phyloP scores from a whole-genome alignment of 1,140 invertebrate genomes.

The Metopolophium dirhodum region DNA sequence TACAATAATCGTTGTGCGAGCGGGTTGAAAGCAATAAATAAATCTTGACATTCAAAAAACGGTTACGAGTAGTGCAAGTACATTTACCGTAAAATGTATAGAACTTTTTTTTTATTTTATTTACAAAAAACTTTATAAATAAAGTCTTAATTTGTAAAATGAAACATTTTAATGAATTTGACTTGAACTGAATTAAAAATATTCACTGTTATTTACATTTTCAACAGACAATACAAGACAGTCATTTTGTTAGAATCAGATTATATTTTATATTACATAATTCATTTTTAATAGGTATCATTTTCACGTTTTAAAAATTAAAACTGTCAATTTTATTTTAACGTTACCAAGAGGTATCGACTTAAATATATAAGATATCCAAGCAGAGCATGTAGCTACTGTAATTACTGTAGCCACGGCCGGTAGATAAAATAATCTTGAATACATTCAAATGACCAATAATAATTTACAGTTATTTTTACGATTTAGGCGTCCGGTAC shows the following conservation, averaged over 20 bases:
- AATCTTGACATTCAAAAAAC: not conserved
- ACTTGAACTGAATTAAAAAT: not conserved
- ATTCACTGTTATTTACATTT: not conserved
- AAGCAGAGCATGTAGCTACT: no score
- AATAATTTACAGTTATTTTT: no score
- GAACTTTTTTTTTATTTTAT: not conserved
- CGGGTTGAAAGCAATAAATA: not conserved
- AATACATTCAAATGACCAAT: no score
- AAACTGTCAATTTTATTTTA: not conserved
- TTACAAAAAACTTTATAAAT: not conserved
- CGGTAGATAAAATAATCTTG: no score
- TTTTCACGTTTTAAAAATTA: not conserved
- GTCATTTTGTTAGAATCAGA: not conserved
- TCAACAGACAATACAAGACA: not conserved
- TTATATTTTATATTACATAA: not conserved
- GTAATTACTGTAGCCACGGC: no score
- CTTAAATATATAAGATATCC: no score
- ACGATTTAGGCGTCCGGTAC: no score
- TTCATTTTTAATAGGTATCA: not conserved
- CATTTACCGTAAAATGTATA: not conserved
- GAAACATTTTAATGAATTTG: not conserved
- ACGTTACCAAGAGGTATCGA: no score
- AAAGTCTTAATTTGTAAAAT: not conserved
- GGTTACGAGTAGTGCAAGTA: not conserved
- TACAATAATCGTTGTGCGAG: not conserved